Evolutionary conservation across 2,113 vertebrate species (phyloP).

Genomic region (Bufo gargarizans): DNA sequence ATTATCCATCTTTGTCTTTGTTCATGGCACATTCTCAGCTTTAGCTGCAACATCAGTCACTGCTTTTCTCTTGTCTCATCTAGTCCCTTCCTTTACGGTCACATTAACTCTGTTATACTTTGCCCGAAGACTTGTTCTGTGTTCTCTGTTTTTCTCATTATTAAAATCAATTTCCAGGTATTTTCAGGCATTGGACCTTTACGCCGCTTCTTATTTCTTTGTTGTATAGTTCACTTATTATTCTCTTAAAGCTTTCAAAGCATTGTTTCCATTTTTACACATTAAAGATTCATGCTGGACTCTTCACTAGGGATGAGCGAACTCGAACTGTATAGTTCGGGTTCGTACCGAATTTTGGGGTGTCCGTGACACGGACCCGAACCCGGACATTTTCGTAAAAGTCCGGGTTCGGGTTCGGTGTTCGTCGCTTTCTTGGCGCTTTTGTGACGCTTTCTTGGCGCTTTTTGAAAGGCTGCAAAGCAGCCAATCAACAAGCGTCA

Average conservation of each 20-base stretch:
- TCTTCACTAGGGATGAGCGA: too few species aligned
- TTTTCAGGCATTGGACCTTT: conserved; percentile 30
- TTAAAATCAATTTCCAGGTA: conserved; percentile 28
- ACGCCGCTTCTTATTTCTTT: background rate
- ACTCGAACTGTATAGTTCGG: too few species aligned
- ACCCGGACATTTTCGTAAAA: too few species aligned
- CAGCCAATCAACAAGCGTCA: too few species aligned
- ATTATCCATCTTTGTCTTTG: conserved; percentile 18
- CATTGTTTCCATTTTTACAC: conserved; percentile 5
- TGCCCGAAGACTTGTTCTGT: conserved; percentile 16
- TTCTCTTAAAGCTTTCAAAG: conserved; percentile 10
- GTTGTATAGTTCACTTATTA: background rate
- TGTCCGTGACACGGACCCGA: too few species aligned
- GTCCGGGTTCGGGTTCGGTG: too few species aligned
- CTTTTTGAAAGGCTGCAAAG: too few species aligned
- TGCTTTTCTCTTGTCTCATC: background rate
- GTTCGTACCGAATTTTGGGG: too few species aligned
- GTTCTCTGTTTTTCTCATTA: conserved; percentile 30
- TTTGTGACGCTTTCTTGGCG: too few species aligned
- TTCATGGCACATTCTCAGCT: conserved; percentile 8
- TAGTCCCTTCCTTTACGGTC: conserved; percentile 5
- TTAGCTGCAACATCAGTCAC: conserved; percentile 22
- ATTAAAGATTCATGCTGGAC: conserved; percentile 8
- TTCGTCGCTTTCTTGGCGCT: too few species aligned
- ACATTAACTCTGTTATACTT: conserved; percentile 30